Evolutionary conservation across 1,140 invertebrate species (phyloP).

Genomic region (Caenorhabditis inopinata): DNA sequence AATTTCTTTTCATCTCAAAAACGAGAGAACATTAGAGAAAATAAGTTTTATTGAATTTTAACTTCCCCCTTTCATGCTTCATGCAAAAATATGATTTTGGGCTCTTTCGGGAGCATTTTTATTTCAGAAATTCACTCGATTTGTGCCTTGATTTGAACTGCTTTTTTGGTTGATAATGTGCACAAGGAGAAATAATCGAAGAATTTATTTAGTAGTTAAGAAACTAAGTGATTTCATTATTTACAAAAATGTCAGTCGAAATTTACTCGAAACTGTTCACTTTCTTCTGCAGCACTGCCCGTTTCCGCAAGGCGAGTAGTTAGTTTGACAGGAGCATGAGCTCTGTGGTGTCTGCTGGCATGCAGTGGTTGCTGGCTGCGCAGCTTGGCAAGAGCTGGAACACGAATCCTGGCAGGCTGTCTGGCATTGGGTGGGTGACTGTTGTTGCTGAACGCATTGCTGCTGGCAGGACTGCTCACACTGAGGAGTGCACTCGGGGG

Average conservation of each 20-base stretch:
- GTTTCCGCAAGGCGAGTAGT: constrained; percentile 25
- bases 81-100: too few relatives aligned
- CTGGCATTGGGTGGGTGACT: neutral
- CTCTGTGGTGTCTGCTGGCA: neutral
- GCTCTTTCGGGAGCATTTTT: too few relatives aligned
- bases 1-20: too few relatives aligned
- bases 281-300: constrained; percentile 27
- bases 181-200: neutral
- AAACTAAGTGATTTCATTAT: constrained; percentile 20
- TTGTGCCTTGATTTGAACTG: too few relatives aligned
- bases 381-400: constrained; percentile 10
- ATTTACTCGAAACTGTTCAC: neutral
- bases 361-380: neutral
- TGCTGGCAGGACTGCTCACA: constrained; percentile 20
- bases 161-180: too few relatives aligned
- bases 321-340: constrained; percentile 20
- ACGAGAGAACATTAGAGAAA: too few relatives aligned
- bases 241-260: neutral
- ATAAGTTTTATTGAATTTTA: too few relatives aligned
- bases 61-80: too few relatives aligned
- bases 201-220: neutral
- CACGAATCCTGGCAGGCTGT: constrained; percentile 4
- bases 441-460: constrained; percentile 14
- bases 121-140: too few relatives aligned
- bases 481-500: neutral